Base-by-base conservation (phyloP, 1,140 invertebrate species). In the Drosophila novamexicana region DNA sequence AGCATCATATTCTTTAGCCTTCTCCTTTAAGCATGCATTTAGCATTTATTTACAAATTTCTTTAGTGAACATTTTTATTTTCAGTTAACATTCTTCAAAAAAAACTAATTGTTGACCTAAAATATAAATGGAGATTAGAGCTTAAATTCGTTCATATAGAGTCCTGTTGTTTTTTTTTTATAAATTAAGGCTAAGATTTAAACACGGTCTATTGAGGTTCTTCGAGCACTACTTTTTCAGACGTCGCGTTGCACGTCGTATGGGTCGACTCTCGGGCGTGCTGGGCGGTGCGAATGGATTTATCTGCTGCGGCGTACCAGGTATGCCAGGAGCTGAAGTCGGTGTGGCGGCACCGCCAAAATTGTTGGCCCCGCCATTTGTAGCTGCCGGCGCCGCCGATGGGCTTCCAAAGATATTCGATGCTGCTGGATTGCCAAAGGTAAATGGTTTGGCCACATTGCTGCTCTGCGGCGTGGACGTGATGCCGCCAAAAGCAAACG, bases 191-290 rank as follows among this genome's bases (percentile, higher is more conserved):
- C 32, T 16, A 10, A 12, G 18, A 29, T 49, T 49, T 49, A 29
- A 29, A 14, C 32, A 7, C 3, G 4, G n/a, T 14, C n/a, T 44
- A 44, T 29, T n/a, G 6, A 22, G 12, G 7, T 12, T 29, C 10
- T 58, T 32, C 12, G 10, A 45, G 10, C 22, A 16, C 49, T 84
- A 89, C 52, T 88, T 88, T 10, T 89, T 84, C 5, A 88, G 54
- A 0, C 84, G 84, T 3, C 84, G 37, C 1, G 84, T 84, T 18
- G 84, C 84, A 6, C 77, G 75, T 36, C 84, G 56, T 0, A 89
- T 73, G 12, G 47, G 74, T 6, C 84, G 80, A 36, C 14, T 22
- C n/a, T 80, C 83, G 8, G 63, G 45, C 1, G 72, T 70, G 36
- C 54, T 72, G 0, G 77, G 68, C 8, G 77, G 61, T 8, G 70